phyloP scores from a whole-genome alignment of 2,113 vertebrate species.

The Trachemys scripta region DNA sequence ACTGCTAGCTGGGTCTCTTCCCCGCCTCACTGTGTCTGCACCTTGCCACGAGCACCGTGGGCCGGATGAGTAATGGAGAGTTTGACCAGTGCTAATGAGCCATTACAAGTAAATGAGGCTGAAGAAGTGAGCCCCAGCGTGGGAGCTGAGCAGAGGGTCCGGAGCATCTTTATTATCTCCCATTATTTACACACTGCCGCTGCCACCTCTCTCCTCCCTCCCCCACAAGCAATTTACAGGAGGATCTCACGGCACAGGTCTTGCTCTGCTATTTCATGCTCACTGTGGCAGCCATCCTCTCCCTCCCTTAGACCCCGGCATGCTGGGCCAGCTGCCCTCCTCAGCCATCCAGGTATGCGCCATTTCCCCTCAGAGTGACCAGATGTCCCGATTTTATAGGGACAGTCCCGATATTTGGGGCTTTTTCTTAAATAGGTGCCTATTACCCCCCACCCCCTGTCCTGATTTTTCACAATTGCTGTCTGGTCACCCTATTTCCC shows the following conservation, averaged over 20 bases:
- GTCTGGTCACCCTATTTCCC: not conserved
- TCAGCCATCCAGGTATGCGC: not conserved
- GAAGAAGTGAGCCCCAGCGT: conserved; percentile 38
- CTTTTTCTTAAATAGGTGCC: too few relatives aligned
- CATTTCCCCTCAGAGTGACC: not conserved
- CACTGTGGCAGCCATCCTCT: not conserved
- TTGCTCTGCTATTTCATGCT: not conserved
- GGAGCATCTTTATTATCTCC: conserved; percentile 52
- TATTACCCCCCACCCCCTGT: too few relatives aligned
- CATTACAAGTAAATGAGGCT: conserved; percentile 68
- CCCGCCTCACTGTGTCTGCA: not conserved
- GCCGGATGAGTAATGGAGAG: conserved; percentile 63
- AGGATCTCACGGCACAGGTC: not conserved
- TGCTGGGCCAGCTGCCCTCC: fast-evolving
- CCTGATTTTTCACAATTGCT: too few relatives aligned
- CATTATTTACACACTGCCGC: not conserved
- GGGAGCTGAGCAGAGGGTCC: conserved; percentile 39
- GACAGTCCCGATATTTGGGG: too few relatives aligned
- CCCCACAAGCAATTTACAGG: not conserved
- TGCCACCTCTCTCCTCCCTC: not conserved
- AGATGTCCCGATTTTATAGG: too few relatives aligned
- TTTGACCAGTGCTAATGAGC: conserved; percentile 68
- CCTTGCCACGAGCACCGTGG: not conserved
- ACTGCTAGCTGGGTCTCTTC: not conserved
- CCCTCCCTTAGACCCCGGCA: fast-evolving